Percentiles rank a stretch among this genome's conserved stretches.
Conservation (phyloP, 2,888 invertebrate genomes). For the Pseudococcus jackbeardsleyi region DNA sequence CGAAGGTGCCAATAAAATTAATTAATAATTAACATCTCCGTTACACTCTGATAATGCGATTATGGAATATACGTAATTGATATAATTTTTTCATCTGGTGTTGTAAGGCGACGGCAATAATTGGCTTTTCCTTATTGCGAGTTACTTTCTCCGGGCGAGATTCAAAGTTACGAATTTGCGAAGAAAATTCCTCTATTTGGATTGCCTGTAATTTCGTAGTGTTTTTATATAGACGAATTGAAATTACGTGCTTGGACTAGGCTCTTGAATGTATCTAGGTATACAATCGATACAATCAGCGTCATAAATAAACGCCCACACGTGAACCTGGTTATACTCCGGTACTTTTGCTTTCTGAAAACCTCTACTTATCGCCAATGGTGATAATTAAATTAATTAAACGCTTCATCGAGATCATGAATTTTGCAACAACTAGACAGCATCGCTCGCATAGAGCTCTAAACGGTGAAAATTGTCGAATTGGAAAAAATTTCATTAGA, state of each 20-base stretch:
- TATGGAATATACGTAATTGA: neutral
- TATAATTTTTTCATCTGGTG: neutral
- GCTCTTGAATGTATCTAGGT: neutral
- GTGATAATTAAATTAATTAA: constrained; percentile 53
- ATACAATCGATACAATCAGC: constrained; percentile 1
- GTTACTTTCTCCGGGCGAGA: neutral
- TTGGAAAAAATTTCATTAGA: constrained; percentile 18
- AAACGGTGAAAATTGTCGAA: constrained; percentile 32
- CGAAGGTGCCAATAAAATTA: constrained; percentile 1
- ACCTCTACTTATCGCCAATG: constrained; percentile 41
- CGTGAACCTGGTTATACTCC: neutral
- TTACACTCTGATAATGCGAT: constrained; percentile 27
- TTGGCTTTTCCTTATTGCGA: neutral
- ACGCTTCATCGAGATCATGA: constrained; percentile 38
- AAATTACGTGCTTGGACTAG: neutral
- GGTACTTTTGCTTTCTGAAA: constrained; percentile 36
- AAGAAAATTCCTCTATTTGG: neutral
- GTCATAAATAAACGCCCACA: constrained; percentile 5
- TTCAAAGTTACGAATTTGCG: neutral
- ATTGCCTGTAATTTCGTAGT: neutral
- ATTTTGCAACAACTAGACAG: constrained; percentile 29
- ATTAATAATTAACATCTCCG: neutral
- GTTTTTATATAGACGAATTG: neutral
- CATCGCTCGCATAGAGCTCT: neutral
- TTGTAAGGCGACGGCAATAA: neutral